phyloP scores from a whole-genome alignment of 2,797 vertebrate species.

The Lophius americanus region DNA sequence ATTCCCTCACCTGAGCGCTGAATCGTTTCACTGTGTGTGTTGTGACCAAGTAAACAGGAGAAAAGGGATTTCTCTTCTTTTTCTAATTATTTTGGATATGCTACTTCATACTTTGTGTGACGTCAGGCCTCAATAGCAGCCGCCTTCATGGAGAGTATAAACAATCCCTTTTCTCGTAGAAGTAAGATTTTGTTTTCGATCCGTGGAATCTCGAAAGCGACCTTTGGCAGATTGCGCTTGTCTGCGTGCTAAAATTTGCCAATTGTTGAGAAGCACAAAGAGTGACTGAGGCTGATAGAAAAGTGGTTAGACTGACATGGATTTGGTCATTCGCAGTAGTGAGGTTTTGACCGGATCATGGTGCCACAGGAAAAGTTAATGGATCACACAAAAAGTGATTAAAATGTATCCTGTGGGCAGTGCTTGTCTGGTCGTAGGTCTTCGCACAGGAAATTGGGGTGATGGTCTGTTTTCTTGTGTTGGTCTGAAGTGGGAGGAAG shows the following conservation, averaged over 20 bases:
- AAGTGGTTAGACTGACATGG: background rate
- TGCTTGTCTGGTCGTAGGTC: no score
- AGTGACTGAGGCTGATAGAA: background rate
- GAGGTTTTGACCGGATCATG: background rate
- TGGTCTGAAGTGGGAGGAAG: no score
- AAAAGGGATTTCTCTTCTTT: slow-evolving; percentile 34
- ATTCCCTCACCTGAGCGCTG: slow-evolving; percentile 28
- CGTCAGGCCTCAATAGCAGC: no score
- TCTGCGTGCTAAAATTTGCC: background rate
- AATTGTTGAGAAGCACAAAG: background rate
- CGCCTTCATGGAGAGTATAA: no score
- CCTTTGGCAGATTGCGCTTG: background rate
- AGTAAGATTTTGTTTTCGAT: no score
- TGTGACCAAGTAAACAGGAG: slow-evolving; percentile 47
- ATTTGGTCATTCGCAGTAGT: background rate
- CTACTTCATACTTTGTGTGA: background rate
- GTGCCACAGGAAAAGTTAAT: background rate
- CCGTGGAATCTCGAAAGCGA: no score
- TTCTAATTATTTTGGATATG: slow-evolving; percentile 11
- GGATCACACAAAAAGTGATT: no score
- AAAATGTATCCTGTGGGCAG: no score
- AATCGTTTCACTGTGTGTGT: slow-evolving; percentile 20
- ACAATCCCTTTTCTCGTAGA: no score
- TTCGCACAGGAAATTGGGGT: no score
- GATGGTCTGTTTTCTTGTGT: no score